phyloP scores from a whole-genome alignment of 1,140 invertebrate genomes.

The Gryllus bimaculatus region DNA sequence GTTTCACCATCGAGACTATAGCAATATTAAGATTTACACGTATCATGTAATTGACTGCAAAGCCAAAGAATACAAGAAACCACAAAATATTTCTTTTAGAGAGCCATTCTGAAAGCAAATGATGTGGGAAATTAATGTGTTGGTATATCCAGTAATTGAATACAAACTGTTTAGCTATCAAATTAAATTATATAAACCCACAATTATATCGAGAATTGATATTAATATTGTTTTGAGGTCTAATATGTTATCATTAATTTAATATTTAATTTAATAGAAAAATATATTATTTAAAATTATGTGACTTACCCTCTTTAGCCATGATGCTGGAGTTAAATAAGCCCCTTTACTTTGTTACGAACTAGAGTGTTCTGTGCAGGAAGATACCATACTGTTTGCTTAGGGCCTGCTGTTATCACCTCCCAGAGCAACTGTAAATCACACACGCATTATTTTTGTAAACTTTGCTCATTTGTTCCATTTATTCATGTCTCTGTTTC shows the following conservation, averaged over 20 bases:
- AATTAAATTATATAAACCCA: no score
- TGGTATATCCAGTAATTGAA: no score
- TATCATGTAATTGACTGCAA: constrained; percentile 69
- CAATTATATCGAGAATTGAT: no score
- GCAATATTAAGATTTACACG: constrained; percentile 77
- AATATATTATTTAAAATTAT: no score
- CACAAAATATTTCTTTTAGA: constrained; percentile 41
- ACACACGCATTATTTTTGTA: background rate
- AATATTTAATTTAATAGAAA: no score
- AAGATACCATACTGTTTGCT: background rate
- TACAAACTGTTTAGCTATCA: no score
- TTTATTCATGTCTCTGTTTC: background rate
- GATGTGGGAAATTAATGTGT: background rate
- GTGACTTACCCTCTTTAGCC: no score
- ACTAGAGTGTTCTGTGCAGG: no score
- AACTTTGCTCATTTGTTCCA: background rate
- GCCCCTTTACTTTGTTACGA: no score
- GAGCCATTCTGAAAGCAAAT: background rate
- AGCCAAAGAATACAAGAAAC: constrained; percentile 59
- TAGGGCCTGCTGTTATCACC: background rate
- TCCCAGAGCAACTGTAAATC: background rate
- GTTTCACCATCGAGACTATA: constrained; percentile 70
- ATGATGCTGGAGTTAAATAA: no score
- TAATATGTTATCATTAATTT: no score
- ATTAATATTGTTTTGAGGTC: no score